A percentile compares a stretch with the other conserved stretches of the same genome.
Conservation (phyloP, 2,797 vertebrate genomes). For the Peromyscus eremicus region DNA sequence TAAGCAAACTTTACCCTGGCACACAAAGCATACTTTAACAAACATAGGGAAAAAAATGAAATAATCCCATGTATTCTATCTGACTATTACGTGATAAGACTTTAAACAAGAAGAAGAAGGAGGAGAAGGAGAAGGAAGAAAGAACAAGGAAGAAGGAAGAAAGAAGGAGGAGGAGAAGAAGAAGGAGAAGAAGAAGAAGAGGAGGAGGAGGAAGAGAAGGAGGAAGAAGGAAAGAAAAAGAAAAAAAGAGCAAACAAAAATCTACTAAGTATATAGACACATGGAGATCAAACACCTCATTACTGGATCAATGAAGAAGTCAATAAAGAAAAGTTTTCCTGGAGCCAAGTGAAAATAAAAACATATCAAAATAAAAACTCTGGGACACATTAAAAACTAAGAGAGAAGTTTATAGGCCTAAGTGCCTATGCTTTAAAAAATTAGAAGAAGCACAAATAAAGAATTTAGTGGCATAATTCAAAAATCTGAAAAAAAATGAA, state of each 20-base stretch:
- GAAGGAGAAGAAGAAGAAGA: too few relatives aligned
- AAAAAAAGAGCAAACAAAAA: background rate
- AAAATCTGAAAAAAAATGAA: background rate
- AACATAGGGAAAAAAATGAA: background rate
- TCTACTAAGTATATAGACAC: background rate
- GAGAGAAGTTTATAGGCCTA: background rate
- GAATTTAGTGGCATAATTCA: background rate
- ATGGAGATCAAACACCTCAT: background rate
- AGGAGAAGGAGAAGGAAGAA: too few relatives aligned
- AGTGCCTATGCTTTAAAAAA: background rate
- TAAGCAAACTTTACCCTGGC: background rate
- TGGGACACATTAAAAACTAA: background rate
- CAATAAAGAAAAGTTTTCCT: background rate
- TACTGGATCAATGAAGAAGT: background rate
- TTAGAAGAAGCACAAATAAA: background rate
- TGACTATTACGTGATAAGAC: background rate
- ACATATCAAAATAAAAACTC: background rate
- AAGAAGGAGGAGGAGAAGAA: too few relatives aligned
- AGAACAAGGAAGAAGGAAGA: too few relatives aligned
- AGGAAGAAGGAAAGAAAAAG: background rate
- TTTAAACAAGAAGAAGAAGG: background rate
- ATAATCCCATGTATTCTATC: background rate
- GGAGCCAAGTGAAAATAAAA: background rate
- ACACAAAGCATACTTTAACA: background rate
- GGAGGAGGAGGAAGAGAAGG: too few relatives aligned